Evolutionary conservation across 2,797 vertebrate genomes (phyloP).

Genomic region (Macroramphosus scolopax): DNA sequence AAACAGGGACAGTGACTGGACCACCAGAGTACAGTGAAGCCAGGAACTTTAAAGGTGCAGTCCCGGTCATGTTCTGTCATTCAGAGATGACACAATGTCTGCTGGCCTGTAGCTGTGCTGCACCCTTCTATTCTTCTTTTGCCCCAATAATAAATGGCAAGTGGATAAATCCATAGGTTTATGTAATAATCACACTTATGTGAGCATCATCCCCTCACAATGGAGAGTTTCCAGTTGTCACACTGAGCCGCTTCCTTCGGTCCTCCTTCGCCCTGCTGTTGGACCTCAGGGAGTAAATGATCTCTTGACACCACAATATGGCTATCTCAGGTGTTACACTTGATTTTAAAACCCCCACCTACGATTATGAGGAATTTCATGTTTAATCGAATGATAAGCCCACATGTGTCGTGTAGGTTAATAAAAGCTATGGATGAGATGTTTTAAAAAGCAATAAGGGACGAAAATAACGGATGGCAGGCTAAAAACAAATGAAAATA

Average conservation of each 20-base stretch:
- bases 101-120: too few species aligned
- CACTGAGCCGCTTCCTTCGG: conserved; percentile 59
- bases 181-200: conserved; percentile 5
- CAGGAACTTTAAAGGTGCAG: too few species aligned
- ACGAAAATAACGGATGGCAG: too few species aligned
- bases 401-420: not conserved
- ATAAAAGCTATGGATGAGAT: too few species aligned
- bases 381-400: not conserved
- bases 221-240: conserved; percentile 59
- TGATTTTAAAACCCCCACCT: conserved; percentile 8
- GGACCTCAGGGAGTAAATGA: conserved; percentile 49
- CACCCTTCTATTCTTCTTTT: too few species aligned
- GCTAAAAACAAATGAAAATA: too few species aligned
- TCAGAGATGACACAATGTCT: too few species aligned
- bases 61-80: too few species aligned
- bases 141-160: conserved; percentile 17
- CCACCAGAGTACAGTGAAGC: too few species aligned
- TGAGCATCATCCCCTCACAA: conserved; percentile 14
- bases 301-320: conserved; percentile 72
- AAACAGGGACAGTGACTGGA: conserved; percentile 1
- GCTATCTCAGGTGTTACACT: conserved; percentile 16
- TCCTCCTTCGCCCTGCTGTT: conserved; percentile 48
- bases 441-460: too few species aligned
- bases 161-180: conserved; percentile 8
- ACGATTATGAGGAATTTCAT: conserved; percentile 1